A percentile compares a stretch with the other conserved stretches of the same genome.
phyloP scores from a whole-genome alignment of 1,140 invertebrate genomes.

The Drosophila navojoa region DNA sequence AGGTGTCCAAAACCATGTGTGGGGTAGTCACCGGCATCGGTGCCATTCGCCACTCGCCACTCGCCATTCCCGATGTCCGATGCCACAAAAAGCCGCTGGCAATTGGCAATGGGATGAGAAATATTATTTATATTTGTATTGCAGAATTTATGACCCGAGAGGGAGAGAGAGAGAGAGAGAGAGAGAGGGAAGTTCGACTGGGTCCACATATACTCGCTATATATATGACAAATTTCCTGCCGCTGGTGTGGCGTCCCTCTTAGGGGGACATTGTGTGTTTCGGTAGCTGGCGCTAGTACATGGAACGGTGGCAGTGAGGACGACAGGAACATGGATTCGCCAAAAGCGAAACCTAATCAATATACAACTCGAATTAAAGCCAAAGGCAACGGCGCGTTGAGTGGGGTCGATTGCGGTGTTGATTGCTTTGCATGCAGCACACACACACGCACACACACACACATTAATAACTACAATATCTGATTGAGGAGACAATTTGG shows the following conservation, averaged over 20 bases:
- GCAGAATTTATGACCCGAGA: slow-evolving; percentile 65
- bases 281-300: slow-evolving; percentile 77
- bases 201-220: slow-evolving; percentile 7
- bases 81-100: slow-evolving; percentile 46
- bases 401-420: slow-evolving; percentile 50
- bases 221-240: slow-evolving; percentile 73
- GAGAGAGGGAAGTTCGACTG: neutral
- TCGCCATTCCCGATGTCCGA: neutral
- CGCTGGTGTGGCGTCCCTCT: slow-evolving; percentile 8
- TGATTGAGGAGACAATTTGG: slow-evolving; percentile 26
- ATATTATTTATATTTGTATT: slow-evolving; percentile 81
- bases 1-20: slow-evolving; percentile 77
- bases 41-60: neutral
- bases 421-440: slow-evolving; percentile 43
- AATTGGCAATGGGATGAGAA: slow-evolving; percentile 36
- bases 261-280: slow-evolving; percentile 36
- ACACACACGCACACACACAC: neutral
- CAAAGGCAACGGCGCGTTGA: slow-evolving; percentile 27
- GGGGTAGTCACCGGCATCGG: slow-evolving; percentile 45
- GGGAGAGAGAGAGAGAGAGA: slow-evolving; percentile 14
- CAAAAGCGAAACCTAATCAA: slow-evolving; percentile 75
- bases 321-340: slow-evolving; percentile 71
- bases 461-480: slow-evolving; percentile 32
- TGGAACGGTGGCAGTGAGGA: slow-evolving; percentile 70
- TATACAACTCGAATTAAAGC: slow-evolving; percentile 59